Evolutionary conservation across 2,888 invertebrate genomes (phyloP), one percentile per base, ranked within the genome.

Genomic region (Stegana nigrithorax): DNA sequence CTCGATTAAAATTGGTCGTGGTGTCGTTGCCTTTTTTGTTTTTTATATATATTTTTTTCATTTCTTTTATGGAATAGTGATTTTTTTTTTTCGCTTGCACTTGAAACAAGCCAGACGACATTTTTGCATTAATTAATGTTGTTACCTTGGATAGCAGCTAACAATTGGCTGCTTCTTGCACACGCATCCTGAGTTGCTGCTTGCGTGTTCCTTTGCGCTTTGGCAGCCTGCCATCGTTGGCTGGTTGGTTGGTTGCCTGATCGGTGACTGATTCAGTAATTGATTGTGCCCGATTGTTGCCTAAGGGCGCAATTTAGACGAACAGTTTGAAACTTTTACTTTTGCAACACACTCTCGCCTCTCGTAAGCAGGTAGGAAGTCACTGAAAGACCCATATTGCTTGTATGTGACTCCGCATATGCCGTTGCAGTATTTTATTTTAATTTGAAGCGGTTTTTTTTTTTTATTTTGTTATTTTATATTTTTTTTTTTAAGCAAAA

Each of bases 231-330:
- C 3, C 19, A 45, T 7, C n/a, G 19, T 10, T 19, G 1, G n/a
- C 23, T 36, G 6, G 51, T 53, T 53, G 10, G 32, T 32, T 32
- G 32, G 39, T n/a, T 39, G 14, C 39, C 66, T 76, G 77, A 73
- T 73, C 78, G 69, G 66, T 75, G 80, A 69, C 64, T 71, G 78
- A 75, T 79, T 79, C 66, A 65, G 75, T 79, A 78, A 75, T 75
- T 78, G 75, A 75, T 75, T 73, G 74, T 59, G 27, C 50, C 51
- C 36, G 51, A 50, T 67, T 29, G 53, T 57, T 45, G 62, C 73
- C 68, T 14, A 42, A 67, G 78, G 75, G 75, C 67, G 55, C 66
- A 79, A 75, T 79, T 77, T 71, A 77, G 71, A 66, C 53, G n/a
- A 65, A 55, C 69, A 60, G 60, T 60, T 64, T 21, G 60, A 63